phyloP scores from a whole-genome alignment of 2,113 vertebrate species.

The Prionailurus bengalensis region DNA sequence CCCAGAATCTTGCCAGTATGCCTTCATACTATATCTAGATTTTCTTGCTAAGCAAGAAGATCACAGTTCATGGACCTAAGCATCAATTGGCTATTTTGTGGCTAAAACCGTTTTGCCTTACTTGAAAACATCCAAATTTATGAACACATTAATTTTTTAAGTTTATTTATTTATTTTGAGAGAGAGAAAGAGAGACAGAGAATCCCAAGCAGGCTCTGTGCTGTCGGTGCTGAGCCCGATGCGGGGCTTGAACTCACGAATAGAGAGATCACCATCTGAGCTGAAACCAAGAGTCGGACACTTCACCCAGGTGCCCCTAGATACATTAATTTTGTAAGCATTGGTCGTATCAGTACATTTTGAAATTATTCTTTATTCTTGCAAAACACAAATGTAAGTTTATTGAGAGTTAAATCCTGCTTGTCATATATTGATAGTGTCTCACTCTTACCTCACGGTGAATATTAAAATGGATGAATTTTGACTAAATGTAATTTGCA shows the following conservation, averaged over 20 bases:
- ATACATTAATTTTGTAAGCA: background rate
- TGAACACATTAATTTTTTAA: background rate
- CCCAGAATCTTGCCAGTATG: background rate
- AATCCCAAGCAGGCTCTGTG: no score
- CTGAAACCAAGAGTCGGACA: no score
- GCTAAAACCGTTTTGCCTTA: background rate
- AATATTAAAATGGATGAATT: background rate
- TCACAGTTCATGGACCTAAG: background rate
- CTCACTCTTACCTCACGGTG: background rate
- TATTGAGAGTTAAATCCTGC: background rate
- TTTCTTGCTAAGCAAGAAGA: background rate
- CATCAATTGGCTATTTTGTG: background rate
- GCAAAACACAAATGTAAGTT: background rate
- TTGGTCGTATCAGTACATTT: background rate
- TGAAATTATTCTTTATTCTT: slow-evolving; percentile 9
- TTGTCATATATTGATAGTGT: background rate
- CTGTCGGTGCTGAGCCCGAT: no score
- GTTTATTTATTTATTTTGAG: no score
- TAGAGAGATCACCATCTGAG: no score
- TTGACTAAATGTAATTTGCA: background rate
- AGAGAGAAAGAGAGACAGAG: no score
- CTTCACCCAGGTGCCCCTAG: no score
- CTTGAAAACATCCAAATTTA: background rate
- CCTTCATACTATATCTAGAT: background rate
- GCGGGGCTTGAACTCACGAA: no score